Base-by-base conservation (phyloP, 2,797 vertebrate species). In the Oryzias dopingdopingensis region DNA sequence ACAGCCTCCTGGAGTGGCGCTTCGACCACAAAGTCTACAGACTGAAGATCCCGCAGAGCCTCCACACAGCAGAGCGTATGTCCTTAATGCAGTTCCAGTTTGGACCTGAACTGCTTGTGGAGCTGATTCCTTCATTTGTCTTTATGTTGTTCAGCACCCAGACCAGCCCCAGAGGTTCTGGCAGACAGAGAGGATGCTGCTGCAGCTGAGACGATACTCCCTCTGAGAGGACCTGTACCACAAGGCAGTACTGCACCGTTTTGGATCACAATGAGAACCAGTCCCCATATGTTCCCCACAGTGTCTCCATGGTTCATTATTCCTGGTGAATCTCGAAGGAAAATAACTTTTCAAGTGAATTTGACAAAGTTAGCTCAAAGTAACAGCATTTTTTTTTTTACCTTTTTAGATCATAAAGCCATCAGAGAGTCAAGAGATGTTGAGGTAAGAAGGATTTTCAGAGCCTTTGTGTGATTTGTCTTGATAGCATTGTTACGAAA, bases 211-310 rank as follows among this genome's bases (percentile, higher is more conserved):
- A 48, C 57, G 2, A 10, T 14, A 0, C 0, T 62, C 17, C 70
- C 52, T 0, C 6, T 2, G 2, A 0, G 6, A 0, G 4, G 18
- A 0, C 5, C 0, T 3, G 0, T 81, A 10, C 85, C 81, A 0
- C 1, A 0, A 0, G 49, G 55, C 20, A 63, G 16, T 44, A 0
- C 0, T 0, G 1, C 65, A 14, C 70, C 83, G 0, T 87, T 82
- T 17, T 83, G 73, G 72, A 6, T 84, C 40, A 43, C 55, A 0
- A 4, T 84, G 65, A 59, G 1, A 3, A 15, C 12, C 0, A 2
- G 0, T 4, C 85, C 87, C 16, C 80, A 62, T 14, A 0, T 83
- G 1, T 84, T 73, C 46, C 59, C 77, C 0, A 86, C 80, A 0
- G 0, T 1, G 0, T 49, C 42, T 43, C 74, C 70, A 2, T 84